Conservation (phyloP, 2,888 invertebrate genomes). For the Agrochola lota region DNA sequence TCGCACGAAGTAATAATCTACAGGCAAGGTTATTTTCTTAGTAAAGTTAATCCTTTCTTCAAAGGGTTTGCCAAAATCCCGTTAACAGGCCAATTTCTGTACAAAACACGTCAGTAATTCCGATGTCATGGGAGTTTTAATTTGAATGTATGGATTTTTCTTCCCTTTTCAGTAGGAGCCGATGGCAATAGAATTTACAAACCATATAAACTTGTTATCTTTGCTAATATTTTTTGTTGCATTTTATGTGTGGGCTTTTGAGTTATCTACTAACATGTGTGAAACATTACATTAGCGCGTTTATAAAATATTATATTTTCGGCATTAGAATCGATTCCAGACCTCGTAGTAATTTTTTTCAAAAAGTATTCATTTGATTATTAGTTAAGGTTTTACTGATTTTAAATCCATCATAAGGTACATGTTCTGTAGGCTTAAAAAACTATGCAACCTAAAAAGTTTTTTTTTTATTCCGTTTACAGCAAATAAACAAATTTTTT, state of each 20-base stretch:
- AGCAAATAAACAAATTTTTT: not conserved
- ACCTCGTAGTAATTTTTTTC: no score
- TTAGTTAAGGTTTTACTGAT: not conserved
- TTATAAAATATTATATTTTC: not conserved
- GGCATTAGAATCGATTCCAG: no score
- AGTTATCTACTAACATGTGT: not conserved
- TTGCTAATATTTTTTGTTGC: not conserved
- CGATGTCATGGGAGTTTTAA: slow-evolving; percentile 17
- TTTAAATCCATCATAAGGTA: not conserved
- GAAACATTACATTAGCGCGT: not conserved
- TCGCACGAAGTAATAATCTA: slow-evolving; percentile 3
- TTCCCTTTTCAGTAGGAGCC: not conserved
- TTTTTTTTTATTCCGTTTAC: not conserved
- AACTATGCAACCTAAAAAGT: not conserved
- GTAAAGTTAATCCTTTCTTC: not conserved
- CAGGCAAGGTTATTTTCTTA: not conserved
- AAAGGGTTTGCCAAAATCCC: not conserved
- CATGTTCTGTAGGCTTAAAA: not conserved
- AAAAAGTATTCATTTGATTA: no score
- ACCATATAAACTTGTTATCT: slow-evolving; percentile 25
- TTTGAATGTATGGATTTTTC: slow-evolving; percentile 31
- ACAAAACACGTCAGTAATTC: slow-evolving; percentile 15
- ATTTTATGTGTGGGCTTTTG: not conserved
- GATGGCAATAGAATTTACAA: slow-evolving; percentile 24
- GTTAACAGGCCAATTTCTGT: not conserved